Conservation (phyloP, 2,888 invertebrate species). For the Andrena bicolor region DNA sequence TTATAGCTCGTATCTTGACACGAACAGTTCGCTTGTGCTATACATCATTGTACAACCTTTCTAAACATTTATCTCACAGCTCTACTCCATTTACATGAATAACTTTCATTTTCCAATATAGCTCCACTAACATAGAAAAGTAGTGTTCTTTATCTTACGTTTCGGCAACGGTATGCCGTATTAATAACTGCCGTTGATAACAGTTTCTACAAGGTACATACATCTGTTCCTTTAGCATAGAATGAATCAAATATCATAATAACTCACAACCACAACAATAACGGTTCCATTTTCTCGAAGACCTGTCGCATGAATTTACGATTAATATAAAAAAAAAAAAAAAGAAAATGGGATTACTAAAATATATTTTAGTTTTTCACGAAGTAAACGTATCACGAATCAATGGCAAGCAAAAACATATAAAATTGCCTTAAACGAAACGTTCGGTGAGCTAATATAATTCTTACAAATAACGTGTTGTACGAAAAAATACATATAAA, state of each 20-base stretch:
- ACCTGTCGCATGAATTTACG: conserved; percentile 33
- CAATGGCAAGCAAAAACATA: conserved; percentile 50
- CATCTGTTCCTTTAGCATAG: conserved; percentile 51
- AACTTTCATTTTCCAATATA: conserved; percentile 53
- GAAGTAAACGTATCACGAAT: conserved; percentile 50
- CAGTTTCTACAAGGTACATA: conserved; percentile 67
- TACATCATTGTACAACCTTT: conserved; percentile 47
- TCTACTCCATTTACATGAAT: conserved; percentile 58
- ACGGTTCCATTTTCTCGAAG: conserved; percentile 44
- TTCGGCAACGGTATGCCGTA: conserved; percentile 36
- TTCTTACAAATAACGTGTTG: conserved; percentile 1
- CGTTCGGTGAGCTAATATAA: conserved; percentile 4
- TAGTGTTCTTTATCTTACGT: conserved; percentile 58
- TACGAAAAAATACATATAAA: conserved; percentile 1
- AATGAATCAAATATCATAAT: conserved; percentile 53
- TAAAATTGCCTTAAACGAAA: conserved; percentile 54
- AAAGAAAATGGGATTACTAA: conserved; percentile 29
- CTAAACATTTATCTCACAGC: conserved; percentile 61
- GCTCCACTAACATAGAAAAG: conserved; percentile 63
- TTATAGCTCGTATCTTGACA: conserved; percentile 44
- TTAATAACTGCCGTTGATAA: conserved; percentile 47
- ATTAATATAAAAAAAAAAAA: conserved; percentile 16
- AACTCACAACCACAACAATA: conserved; percentile 67
- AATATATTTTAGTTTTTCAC: conserved; percentile 31
- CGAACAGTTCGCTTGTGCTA: conserved; percentile 45